A percentile compares a stretch with the other conserved stretches of the same genome.
Evolutionary conservation across 2,888 invertebrate genomes (phyloP).

Genomic region (Drosophila pullipes): DNA sequence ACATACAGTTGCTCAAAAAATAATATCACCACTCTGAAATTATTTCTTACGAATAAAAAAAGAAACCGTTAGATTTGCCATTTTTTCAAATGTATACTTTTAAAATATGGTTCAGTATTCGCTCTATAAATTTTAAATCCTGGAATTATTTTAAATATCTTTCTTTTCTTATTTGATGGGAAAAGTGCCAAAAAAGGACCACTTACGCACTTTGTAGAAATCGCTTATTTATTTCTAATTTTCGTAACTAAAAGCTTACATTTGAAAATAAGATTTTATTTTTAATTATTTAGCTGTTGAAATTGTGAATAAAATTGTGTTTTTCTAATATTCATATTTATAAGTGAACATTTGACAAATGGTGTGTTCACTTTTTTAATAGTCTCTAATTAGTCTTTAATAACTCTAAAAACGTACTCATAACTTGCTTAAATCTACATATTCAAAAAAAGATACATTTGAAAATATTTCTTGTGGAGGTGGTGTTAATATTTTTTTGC

Average conservation of each 20-base stretch:
- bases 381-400: not conserved
- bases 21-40: not conserved
- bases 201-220: not conserved
- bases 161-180: not conserved
- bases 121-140: not conserved
- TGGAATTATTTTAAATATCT: not conserved
- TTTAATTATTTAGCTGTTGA: too few species aligned
- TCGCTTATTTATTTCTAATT: not conserved
- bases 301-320: not conserved
- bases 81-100: not conserved
- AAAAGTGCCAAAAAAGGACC: not conserved
- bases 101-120: not conserved
- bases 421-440: not conserved
- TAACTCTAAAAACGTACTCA: not conserved
- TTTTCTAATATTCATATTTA: not conserved
- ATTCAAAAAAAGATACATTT: not conserved
- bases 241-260: not conserved
- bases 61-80: not conserved
- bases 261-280: not conserved
- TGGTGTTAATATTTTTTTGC: not conserved
- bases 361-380: not conserved
- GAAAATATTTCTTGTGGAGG: constrained; percentile 10
- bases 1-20: not conserved
- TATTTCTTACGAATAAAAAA: not conserved
- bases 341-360: not conserved